Conservation (phyloP, 2,797 vertebrate species). For the Hoplostethus atlanticus region DNA sequence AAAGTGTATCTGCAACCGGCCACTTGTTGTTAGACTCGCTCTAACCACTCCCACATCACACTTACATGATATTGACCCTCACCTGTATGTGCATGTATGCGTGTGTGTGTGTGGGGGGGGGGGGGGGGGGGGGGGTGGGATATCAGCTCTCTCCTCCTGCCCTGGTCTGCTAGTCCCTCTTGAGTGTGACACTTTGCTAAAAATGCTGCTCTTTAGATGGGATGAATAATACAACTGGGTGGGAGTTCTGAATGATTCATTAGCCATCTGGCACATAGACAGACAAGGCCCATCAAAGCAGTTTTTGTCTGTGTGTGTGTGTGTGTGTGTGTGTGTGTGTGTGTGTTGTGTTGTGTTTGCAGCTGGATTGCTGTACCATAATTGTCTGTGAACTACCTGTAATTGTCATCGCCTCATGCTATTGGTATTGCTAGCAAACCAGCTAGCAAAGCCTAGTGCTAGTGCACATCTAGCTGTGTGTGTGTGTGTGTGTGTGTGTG, state of each 20-base stretch:
- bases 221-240: conserved; percentile 91
- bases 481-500: no score
- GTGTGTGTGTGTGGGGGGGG: background rate
- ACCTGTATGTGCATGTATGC: background rate
- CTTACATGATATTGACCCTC: no score
- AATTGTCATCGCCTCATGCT: conserved; percentile 2
- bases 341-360: background rate
- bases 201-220: conserved; percentile 86
- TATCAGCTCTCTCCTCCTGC: conserved; percentile 32
- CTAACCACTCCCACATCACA: no score
- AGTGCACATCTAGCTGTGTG: no score
- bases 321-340: conserved; percentile 9
- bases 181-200: conserved; percentile 71
- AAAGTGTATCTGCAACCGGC: no score
- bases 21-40: no score
- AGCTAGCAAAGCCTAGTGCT: background rate
- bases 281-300: conserved; percentile 48
- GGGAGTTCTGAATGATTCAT: conserved; percentile 90
- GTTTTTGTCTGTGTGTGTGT: conserved; percentile 22
- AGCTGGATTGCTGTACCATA: background rate
- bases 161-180: conserved; percentile 37
- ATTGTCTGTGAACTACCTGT: conserved; percentile 13
- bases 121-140: background rate
- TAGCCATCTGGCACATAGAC: conserved; percentile 87
- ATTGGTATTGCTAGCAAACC: background rate